Evolutionary conservation across 2,888 invertebrate genomes (phyloP).

Genomic region (Calliopum simillimum): DNA sequence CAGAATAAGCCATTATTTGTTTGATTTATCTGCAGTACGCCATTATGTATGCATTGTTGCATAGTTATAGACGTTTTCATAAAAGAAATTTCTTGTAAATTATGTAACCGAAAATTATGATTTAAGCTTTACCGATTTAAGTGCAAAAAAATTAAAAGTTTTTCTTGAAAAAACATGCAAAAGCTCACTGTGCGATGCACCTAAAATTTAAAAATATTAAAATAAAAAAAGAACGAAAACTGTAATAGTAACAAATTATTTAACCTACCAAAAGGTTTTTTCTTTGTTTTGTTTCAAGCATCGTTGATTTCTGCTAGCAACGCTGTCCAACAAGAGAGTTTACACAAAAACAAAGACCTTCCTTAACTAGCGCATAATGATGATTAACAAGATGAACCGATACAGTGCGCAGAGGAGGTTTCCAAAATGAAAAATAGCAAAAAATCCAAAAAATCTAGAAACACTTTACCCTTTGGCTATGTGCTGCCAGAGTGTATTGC

Average conservation of each 20-base stretch:
- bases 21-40: too few species aligned
- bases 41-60: too few species aligned
- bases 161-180: too few species aligned
- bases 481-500: background rate
- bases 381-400: slow-evolving; percentile 1
- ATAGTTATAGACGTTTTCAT: too few species aligned
- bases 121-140: too few species aligned
- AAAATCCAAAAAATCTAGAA: background rate
- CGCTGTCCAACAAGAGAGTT: background rate
- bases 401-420: background rate
- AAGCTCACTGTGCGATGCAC: too few species aligned
- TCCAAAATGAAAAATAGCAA: background rate
- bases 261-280: slow-evolving; percentile 31
- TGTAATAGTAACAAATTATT: slow-evolving; percentile 27
- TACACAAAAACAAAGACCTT: slow-evolving; percentile 5
- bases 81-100: too few species aligned
- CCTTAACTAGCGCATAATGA: background rate
- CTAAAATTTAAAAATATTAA: background rate
- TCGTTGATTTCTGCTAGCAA: slow-evolving; percentile 5
- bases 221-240: slow-evolving; percentile 10
- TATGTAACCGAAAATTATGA: too few species aligned
- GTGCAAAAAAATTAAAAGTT: too few species aligned
- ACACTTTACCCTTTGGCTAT: background rate
- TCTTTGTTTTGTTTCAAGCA: background rate
- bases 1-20: too few species aligned